Base-by-base conservation (phyloP, 2,797 vertebrate species). In the Melanotaenia nigrans region DNA sequence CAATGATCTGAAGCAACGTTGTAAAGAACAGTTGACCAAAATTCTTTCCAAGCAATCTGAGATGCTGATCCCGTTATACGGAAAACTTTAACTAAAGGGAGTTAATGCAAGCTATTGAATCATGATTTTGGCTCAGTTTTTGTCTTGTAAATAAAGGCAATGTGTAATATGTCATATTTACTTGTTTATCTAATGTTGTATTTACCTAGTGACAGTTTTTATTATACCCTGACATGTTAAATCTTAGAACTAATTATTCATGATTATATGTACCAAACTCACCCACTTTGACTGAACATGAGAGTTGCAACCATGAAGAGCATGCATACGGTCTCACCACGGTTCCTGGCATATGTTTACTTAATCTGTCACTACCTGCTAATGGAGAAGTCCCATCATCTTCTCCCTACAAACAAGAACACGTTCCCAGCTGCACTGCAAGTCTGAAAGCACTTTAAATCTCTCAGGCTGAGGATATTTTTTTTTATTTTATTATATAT, bases 301-400 rank as follows among this genome's bases (percentile, higher is more conserved):
- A 4, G 16, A 53, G 55, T 33, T 60, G 47, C 49, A 53, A 18
- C 38, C 28, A 38, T 36, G 30, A 60, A 60, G 18, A 81, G 20
- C 16, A 28, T 30, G 4, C 35, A 42, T 73, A 49, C 47, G 20
- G 63, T 38, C 18, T 24, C 68, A 5, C 69, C 68, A 58, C 11
- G 1, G 64, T 58, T 61, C 9, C 51, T 12, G 8, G 53, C 61
- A 45, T 83, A 72, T 68, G 65, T 79, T 63, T 61, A 42, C 49
- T 42, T 9, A 9, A 49, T 49, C 45, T n/a, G 20, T 3, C 38
- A 61, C 18, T 8, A 65, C 28, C 0, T 18, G 67, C 75, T 79
- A 76, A 84, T 75, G 72, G 72, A 78, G 60, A 73, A 71, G 61
- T 73, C 59, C 54, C 77, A 14, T 81, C 73, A 61, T 59, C 1